Base-by-base conservation (phyloP, 2,888 invertebrate species). In the Drosophila putrida region DNA sequence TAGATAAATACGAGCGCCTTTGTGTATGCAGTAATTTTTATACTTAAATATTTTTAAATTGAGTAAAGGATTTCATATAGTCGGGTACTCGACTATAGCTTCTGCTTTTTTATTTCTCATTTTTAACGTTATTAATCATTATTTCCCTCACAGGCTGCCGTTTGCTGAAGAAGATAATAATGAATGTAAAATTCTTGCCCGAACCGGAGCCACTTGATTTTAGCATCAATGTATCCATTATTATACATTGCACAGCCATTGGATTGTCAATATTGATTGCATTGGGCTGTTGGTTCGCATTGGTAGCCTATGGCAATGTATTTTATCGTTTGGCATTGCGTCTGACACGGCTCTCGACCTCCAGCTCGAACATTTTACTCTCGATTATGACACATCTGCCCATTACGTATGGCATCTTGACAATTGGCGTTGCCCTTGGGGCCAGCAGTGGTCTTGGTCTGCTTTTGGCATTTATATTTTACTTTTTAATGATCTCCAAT, bases 371-470 rank as follows among this genome's bases (percentile, higher is more conserved):
- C 93, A 94, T 91, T 93, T 88, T 95, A 38, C 93, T 96, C 36
- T 93, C 94, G 6, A 95, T 95, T 15, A 92, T 97, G 51, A 95
- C 95, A 71, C 94, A 94, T 80, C 93, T 96, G 36, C 97, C 97
- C 0, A 92, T 95, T 71, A 92, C 95, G 0, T 95, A 95, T 47
- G 95, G 95, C 10, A 94, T 94, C 0, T 90, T 95, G 3, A 92
- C 96, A 0, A 91, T 96, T 25, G 94, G 94, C 38, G 93, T 96
- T 5, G 94, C 94, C 15, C 93, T 95, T 11, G 92, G 94, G 11
- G 95, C 96, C 0, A 96, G 96, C 88, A 97, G 97, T 4, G 96
- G 96, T 1, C 93, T 97, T 6, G 95, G 96, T 0, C 93, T 97
- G 54, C 93, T 94, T 6, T 92, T 95, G 8, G 96, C 95, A 0